Conservation (phyloP, 2,113 vertebrate species). For the Dromas ardeola region DNA sequence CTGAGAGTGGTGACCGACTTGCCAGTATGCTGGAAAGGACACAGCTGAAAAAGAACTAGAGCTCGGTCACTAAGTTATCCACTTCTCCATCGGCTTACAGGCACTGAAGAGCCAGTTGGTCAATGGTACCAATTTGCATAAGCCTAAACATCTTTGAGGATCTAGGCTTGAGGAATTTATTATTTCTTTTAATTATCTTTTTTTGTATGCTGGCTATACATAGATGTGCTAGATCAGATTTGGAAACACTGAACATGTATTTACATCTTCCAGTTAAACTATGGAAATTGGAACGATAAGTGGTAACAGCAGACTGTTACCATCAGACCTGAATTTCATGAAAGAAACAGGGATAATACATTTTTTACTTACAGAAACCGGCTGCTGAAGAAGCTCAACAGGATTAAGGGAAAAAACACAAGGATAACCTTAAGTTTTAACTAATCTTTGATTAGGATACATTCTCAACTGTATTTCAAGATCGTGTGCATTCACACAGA, state of each 20-base stretch:
- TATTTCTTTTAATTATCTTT: not conserved
- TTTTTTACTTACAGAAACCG: not conserved
- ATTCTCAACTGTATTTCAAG: not conserved
- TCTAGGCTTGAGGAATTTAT: not conserved
- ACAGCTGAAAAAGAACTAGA: not conserved
- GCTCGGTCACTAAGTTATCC: not conserved
- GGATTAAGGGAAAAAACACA: constrained; percentile 27
- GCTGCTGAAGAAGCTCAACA: constrained; percentile 29
- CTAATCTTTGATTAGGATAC: constrained; percentile 6
- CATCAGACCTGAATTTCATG: not conserved
- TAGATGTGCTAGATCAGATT: not conserved
- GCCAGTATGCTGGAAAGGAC: not conserved
- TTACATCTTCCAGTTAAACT: not conserved
- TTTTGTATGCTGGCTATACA: not conserved
- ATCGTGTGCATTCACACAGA: not conserved
- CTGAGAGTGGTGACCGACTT: not conserved
- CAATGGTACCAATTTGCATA: not conserved
- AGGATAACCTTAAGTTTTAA: constrained; percentile 30
- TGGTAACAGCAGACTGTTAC: not conserved
- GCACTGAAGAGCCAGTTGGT: not conserved
- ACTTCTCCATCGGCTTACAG: not conserved
- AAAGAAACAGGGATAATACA: not conserved
- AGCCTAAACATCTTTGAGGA: not conserved
- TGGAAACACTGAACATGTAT: not conserved
- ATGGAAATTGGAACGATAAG: not conserved